These are phyloP conservation scores for Metopolophium dirhodum DNA, from an alignment of 1,140 invertebrate genomes.

Conservation along the genomic window DNA sequence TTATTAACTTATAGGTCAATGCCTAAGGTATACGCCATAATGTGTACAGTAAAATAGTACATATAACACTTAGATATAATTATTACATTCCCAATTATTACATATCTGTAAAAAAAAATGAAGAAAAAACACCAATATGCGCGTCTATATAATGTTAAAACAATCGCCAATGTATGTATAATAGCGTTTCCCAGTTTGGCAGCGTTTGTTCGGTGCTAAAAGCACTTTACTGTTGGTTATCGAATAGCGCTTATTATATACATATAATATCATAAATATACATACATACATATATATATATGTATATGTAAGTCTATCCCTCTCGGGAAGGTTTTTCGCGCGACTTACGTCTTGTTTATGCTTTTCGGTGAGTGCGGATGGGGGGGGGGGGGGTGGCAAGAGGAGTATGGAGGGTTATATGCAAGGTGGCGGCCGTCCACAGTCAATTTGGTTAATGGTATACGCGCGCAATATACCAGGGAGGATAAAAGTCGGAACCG, in stretches of 20 bases:
- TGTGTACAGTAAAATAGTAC: neutral
- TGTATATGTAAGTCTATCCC: neutral
- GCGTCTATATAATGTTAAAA: neutral
- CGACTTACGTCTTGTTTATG: constrained; percentile 25
- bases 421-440: constrained; percentile 42
- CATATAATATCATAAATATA: neutral
- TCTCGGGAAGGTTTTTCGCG: constrained; percentile 29
- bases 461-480: neutral
- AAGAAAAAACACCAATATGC: neutral
- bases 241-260: constrained; percentile 48
- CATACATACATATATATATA: too few species aligned
- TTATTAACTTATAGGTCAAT: neutral
- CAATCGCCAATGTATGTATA: neutral
- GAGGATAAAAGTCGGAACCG: constrained; percentile 33
- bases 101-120: neutral
- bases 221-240: constrained; percentile 51
- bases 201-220: constrained; percentile 38
- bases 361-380: neutral
- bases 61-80: neutral
- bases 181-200: neutral
- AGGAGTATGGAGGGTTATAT: neutral
- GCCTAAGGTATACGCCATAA: neutral
- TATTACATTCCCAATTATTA: neutral
- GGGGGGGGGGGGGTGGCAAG: too few species aligned
- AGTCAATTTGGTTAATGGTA: constrained; percentile 57